These are phyloP conservation scores for Gymnorhina tibicen DNA, from an alignment of 2,113 vertebrate species.

Conservation along the genomic window DNA sequence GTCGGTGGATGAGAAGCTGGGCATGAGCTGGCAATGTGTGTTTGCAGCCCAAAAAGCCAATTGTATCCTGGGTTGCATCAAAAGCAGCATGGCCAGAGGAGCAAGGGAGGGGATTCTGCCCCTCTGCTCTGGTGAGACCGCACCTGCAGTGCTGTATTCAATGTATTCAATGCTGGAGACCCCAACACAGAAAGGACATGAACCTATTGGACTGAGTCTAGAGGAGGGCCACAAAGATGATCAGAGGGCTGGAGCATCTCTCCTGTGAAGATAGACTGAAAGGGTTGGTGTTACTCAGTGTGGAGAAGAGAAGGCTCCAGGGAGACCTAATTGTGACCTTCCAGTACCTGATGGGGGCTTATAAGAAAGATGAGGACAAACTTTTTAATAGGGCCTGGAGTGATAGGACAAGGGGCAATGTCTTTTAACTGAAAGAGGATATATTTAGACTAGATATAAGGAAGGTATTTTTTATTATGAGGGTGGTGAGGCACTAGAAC, in stretches of 20 bases:
- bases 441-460: neutral
- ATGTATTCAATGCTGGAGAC: rapidly evolving
- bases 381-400: neutral
- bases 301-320: too few relatives aligned
- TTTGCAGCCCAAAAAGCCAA: neutral
- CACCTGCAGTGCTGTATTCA: neutral
- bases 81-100: neutral
- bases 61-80: neutral
- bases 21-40: neutral
- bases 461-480: neutral
- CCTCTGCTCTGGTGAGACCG: neutral
- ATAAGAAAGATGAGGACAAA: neutral
- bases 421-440: neutral
- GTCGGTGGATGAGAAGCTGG: neutral
- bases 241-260: neutral
- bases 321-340: neutral
- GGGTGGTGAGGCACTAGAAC: neutral
- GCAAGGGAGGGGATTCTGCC: neutral
- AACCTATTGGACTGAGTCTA: neutral
- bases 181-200: neutral
- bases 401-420: neutral
- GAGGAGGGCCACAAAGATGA: neutral
- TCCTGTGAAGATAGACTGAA: neutral
- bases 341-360: neutral
- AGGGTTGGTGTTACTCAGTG: neutral